Percentiles rank a stretch among this genome's conserved stretches.
Conservation (phyloP, 2,113 vertebrate genomes). For the Tamias sibiricus region DNA sequence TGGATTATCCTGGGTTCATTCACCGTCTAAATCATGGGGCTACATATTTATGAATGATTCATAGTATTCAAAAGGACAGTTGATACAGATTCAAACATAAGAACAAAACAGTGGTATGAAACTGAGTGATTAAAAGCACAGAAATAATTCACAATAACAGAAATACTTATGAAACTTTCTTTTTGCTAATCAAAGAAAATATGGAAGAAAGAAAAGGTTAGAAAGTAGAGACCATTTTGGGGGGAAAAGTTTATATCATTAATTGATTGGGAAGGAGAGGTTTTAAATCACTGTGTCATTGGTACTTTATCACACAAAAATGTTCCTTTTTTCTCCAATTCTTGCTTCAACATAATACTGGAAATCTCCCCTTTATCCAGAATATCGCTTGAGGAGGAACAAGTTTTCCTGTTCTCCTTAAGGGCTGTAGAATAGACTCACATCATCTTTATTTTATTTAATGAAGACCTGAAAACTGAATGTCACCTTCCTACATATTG, state of each 20-base stretch:
- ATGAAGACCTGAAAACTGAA: slow-evolving; percentile 70
- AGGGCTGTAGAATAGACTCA: background rate
- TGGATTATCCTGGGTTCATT: background rate
- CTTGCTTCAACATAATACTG: background rate
- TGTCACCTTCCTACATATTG: slow-evolving; percentile 73
- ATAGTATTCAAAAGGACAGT: background rate
- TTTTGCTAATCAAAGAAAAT: slow-evolving; percentile 17
- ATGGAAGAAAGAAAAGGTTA: background rate
- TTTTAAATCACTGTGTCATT: slow-evolving; percentile 20
- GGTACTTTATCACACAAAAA: background rate
- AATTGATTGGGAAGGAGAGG: background rate
- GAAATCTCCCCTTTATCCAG: background rate
- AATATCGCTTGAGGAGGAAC: background rate
- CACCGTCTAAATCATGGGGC: background rate
- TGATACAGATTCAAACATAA: background rate
- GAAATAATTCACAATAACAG: background rate
- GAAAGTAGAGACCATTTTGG: background rate
- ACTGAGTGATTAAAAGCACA: background rate
- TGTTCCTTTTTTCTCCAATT: background rate
- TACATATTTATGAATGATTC: background rate
- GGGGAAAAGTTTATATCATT: background rate
- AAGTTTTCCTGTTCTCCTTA: slow-evolving; percentile 4
- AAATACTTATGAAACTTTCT: background rate
- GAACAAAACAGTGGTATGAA: background rate
- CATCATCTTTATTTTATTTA: slow-evolving; percentile 66